Conservation (phyloP, 2,797 vertebrate species). For the Hylomyscus alleni region DNA sequence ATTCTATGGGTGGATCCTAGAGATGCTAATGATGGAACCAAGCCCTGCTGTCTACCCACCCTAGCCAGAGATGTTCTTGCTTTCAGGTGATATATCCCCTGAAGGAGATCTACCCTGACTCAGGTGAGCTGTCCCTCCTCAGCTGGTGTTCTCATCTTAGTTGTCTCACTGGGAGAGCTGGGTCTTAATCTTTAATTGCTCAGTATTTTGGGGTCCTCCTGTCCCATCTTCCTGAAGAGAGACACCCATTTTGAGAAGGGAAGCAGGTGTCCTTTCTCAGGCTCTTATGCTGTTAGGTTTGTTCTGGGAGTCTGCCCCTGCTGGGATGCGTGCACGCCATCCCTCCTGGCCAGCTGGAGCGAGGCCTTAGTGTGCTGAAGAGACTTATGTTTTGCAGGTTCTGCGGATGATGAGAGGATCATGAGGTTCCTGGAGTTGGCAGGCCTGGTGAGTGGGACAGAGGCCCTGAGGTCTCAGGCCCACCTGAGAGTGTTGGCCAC, state of each 20-base stretch:
- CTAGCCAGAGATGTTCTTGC: background rate
- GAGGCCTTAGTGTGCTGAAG: background rate
- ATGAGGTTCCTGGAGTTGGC: slow-evolving; percentile 93
- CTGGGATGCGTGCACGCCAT: rapidly evolving
- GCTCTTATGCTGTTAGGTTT: background rate
- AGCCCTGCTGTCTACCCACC: background rate
- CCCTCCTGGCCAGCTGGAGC: background rate
- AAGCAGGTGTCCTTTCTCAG: background rate
- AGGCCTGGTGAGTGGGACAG: slow-evolving; percentile 93
- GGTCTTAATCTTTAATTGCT: background rate
- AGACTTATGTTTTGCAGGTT: slow-evolving; percentile 87
- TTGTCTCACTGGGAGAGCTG: background rate
- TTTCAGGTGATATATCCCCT: slow-evolving; percentile 97
- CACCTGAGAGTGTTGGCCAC: background rate
- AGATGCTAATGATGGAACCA: background rate
- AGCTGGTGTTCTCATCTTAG: background rate
- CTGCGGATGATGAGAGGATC: slow-evolving; percentile 95
- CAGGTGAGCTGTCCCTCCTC: slow-evolving; percentile 90
- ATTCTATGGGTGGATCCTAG: background rate
- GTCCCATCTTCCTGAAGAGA: background rate
- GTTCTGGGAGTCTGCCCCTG: background rate
- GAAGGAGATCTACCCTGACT: slow-evolving; percentile 96
- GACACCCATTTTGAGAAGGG: background rate
- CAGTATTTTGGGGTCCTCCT: background rate
- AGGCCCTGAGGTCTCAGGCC: background rate